Evolutionary conservation across 2,797 vertebrate genomes (phyloP).

Genomic region (Pangasius krempfi): DNA sequence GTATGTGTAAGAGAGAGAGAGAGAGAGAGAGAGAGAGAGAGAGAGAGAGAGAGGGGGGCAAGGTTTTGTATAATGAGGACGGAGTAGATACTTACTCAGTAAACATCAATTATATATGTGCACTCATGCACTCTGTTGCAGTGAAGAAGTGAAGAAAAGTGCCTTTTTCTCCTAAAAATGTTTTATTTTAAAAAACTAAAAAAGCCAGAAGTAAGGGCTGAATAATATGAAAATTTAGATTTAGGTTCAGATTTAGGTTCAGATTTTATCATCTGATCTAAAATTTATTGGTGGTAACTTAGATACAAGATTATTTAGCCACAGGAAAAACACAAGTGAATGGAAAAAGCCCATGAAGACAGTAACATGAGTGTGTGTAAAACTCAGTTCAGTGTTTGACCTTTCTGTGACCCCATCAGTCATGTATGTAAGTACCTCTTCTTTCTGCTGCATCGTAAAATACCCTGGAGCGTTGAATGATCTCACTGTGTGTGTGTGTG

Average conservation of each 20-base stretch:
- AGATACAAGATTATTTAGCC: neutral
- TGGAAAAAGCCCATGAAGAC: neutral
- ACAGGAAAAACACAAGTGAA: neutral
- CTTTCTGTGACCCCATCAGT: neutral
- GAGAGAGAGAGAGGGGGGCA: neutral
- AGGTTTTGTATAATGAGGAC: conserved; percentile 5
- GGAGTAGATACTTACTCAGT: conserved; percentile 14
- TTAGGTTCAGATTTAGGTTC: no score
- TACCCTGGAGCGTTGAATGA: no score
- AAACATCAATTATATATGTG: conserved; percentile 49
- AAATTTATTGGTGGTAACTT: neutral
- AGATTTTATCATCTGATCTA: neutral
- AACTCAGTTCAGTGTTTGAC: neutral
- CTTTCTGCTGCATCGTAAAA: conserved; percentile 3
- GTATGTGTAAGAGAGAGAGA: neutral
- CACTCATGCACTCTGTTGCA: conserved; percentile 31
- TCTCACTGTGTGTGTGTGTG: neutral
- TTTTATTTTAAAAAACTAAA: neutral
- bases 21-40: neutral
- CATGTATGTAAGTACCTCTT: neutral
- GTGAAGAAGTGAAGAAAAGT: neutral
- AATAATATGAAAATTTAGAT: neutral
- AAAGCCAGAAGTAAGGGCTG: neutral
- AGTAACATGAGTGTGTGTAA: neutral
- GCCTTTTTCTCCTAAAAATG: neutral